A percentile compares a stretch with the other conserved stretches of the same genome.
phyloP scores from a whole-genome alignment of 2,797 vertebrate genomes.

The Rhinoraja longicauda region DNA sequence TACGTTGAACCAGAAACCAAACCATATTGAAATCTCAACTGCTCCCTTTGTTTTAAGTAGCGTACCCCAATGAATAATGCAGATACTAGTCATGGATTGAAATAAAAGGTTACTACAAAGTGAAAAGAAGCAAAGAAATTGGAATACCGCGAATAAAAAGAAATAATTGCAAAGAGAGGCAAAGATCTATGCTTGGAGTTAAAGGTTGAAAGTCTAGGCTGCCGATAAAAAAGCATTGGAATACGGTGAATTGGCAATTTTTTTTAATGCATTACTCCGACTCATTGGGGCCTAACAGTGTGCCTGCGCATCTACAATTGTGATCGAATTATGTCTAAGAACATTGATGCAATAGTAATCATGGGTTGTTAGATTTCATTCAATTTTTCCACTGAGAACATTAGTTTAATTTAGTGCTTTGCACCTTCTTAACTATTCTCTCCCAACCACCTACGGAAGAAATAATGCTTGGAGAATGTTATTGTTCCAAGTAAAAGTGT shows the following conservation, averaged over 20 bases:
- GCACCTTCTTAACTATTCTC: conserved; percentile 68
- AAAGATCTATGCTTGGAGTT: not conserved
- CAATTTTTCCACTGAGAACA: conserved; percentile 62
- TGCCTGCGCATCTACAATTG: conserved; percentile 22
- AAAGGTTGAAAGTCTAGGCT: not conserved
- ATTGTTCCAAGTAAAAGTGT: conserved; percentile 55
- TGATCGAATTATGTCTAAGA: conserved; percentile 53
- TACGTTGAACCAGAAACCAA: not conserved
- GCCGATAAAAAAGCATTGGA: not conserved
- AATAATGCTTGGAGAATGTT: conserved; percentile 68
- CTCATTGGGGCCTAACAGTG: conserved; percentile 32
- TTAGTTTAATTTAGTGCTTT: conserved; percentile 68
- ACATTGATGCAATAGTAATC: conserved; percentile 66
- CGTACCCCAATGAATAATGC: not conserved
- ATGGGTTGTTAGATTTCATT: conserved; percentile 67
- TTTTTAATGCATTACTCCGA: conserved; percentile 15
- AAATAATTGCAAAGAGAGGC: not conserved
- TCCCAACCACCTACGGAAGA: conserved; percentile 71
- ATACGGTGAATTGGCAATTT: conserved; percentile 13
- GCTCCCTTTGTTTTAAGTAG: not conserved
- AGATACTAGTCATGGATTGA: not conserved
- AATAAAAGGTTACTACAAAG: not conserved
- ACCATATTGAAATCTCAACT: not conserved
- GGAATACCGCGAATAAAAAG: not conserved
- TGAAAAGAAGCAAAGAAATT: not conserved